A percentile compares a stretch with the other conserved stretches of the same genome.
These are phyloP conservation scores for Eurystomus gularis DNA, from an alignment of 2,113 vertebrate genomes.

Conservation along the genomic window DNA sequence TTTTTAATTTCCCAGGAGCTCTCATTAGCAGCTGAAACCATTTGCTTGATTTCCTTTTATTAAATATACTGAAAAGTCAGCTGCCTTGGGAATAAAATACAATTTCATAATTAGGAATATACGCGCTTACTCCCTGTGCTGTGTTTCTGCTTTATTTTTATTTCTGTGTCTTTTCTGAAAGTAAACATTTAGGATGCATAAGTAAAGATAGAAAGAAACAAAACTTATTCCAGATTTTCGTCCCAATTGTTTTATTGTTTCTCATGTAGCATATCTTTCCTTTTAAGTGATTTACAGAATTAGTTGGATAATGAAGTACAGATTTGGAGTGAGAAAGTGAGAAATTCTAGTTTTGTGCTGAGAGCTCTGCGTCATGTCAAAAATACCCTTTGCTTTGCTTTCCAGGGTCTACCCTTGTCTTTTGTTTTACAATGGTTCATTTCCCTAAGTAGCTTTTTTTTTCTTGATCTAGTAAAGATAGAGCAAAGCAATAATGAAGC, in stretches of 20 bases:
- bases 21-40: slow-evolving; percentile 58
- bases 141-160: background rate
- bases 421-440: background rate
- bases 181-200: background rate
- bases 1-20: slow-evolving; percentile 54
- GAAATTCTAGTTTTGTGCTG: background rate
- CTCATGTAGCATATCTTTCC: background rate
- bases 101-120: slow-evolving; percentile 23
- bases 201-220: background rate
- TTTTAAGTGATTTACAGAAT: background rate
- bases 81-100: slow-evolving; percentile 31
- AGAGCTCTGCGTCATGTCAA: background rate
- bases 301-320: background rate
- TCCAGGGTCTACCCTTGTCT: background rate
- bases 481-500: background rate
- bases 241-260: background rate
- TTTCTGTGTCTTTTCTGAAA: background rate
- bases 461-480: background rate
- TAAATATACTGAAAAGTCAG: slow-evolving; percentile 50
- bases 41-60: slow-evolving; percentile 54
- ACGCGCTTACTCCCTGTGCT: background rate
- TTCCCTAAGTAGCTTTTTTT: background rate
- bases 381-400: background rate
- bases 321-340: background rate
- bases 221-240: background rate